Evolutionary conservation across 2,113 vertebrate genomes (phyloP), one percentile per base, ranked within the genome.

Genomic region (Corvus cornix): DNA sequence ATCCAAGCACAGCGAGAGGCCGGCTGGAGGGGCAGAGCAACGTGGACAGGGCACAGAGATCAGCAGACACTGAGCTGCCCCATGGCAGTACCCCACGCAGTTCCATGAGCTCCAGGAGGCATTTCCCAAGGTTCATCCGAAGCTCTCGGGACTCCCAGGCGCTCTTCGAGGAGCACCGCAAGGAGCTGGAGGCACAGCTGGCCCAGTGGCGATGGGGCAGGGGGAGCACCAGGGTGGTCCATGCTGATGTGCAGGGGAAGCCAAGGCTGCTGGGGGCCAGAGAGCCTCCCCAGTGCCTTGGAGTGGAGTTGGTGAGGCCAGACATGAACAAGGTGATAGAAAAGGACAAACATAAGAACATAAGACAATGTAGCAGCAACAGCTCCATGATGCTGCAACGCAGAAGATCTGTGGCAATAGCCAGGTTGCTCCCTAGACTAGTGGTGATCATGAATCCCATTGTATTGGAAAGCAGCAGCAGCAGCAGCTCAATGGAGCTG

Each of bases 101-200:
- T 2, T 37, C 56, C 80, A 6, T 2, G 26, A 30, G 56, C 31
- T 30, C 8, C 66, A 20, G 35, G 51, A 67, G n/a, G 13, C 10
- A 2, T 20, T 76, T 48, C 43, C n/a, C 31, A 3, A 60, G 55
- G 53, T 23, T n/a, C 53, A 18, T 41, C 44, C 14, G 2, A 1
- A 70, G 46, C 44, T 41, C 30, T 19, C 20, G 7, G 52, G n/a
- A 26, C 41, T 6, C 15, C 5, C 55, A 1, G 53, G 37, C 0
- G 1, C 73, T 62, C 9, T 3, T 8, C 0, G 3, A 33, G 55
- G 19, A 53, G 64, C 64, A 14, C 2, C 6, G 2, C 48, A 2
- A 1, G 84, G 56, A 37, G 55, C 22, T 23, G 63, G 13, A 9
- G 39, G 23, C 55, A 1, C 64, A 6, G 55, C 27, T 60, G 39